Base-by-base conservation (phyloP, 1,140 invertebrate species). In the Vollenhovia emeryi region DNA sequence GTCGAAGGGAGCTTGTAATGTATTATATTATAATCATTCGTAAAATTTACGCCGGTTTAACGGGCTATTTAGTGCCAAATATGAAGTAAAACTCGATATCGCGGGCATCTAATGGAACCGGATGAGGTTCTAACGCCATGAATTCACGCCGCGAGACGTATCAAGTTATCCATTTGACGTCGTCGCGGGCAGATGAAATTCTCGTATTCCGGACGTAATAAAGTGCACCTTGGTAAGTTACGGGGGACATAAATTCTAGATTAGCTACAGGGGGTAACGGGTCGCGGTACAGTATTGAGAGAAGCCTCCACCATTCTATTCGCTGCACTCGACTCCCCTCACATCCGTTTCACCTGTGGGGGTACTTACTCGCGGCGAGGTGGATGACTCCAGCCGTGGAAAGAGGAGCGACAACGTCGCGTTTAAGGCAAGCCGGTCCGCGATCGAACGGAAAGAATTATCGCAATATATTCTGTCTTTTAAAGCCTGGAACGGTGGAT, bases 391-490 rank as follows among this genome's bases (percentile, higher is more conserved):
- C 66, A 36, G 24, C 45, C 36, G 33, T 27, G 45, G 75, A 79
- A 66, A 71, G 36, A 55, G 78, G n/a, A 82, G 40, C 27, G 30
- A 24, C 48, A 15, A 11, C 80, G 40, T 3, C 30, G 45, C 50
- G 30, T 48, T 82, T 86, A 79, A 89, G 68, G 33, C 30, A 27
- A 45, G 43, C 18, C 3, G 52, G 18, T 18, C 69, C 59, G 40
- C 64, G 64, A 88, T 89, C 87, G 85, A 87, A 89, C 73, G 40
- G 79, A 85, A 90, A 90, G 89, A 91, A 91, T 91, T 89, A 89
- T 88, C 89, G 85, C 85, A 68, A 89, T 91, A 91, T 89, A 87
- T 86, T 86, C 69, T 60, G 74, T 79, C 87, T 83, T 88, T 89
- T 85, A 91, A 90, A 71, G 59, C 75, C 66, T 57, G 73, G 82